Evolutionary conservation across 2,888 invertebrate genomes (phyloP).

Genomic region (Macrophya alboannulata): DNA sequence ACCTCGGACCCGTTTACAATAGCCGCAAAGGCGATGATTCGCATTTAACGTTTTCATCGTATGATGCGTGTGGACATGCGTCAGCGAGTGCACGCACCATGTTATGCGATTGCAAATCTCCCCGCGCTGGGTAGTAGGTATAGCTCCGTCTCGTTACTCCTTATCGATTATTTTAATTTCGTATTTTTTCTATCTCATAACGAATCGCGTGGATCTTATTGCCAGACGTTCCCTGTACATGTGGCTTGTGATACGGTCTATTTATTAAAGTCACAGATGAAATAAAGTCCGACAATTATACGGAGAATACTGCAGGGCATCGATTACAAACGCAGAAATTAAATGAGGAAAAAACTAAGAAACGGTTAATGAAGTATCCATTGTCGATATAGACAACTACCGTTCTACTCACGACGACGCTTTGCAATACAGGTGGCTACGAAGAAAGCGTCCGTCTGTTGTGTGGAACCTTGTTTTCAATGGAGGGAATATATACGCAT

Average conservation of each 20-base stretch:
- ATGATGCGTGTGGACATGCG: slow-evolving; percentile 45
- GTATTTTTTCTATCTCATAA: slow-evolving; percentile 5
- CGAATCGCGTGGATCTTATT: slow-evolving; percentile 37
- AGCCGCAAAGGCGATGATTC: slow-evolving; percentile 17
- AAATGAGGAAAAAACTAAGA: not conserved
- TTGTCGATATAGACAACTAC: not conserved
- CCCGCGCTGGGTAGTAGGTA: too few species aligned
- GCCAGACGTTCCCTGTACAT: not conserved
- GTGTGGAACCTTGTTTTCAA: not conserved
- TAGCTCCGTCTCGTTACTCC: not conserved
- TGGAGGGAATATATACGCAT: not conserved
- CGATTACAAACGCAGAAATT: not conserved
- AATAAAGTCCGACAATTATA: slow-evolving; percentile 24
- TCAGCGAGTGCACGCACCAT: slow-evolving; percentile 36
- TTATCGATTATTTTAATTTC: slow-evolving; percentile 49
- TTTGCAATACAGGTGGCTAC: not conserved
- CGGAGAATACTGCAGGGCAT: not conserved
- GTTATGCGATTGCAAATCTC: slow-evolving; percentile 12
- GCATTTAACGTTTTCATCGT: slow-evolving; percentile 8
- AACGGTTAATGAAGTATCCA: not conserved
- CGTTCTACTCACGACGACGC: not conserved
- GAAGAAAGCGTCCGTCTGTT: not conserved
- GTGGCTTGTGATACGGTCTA: slow-evolving; percentile 17
- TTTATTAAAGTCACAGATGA: not conserved
- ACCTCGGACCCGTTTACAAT: not conserved